Conservation (phyloP, 2,113 vertebrate genomes). For the Tychaedon coryphoeus region DNA sequence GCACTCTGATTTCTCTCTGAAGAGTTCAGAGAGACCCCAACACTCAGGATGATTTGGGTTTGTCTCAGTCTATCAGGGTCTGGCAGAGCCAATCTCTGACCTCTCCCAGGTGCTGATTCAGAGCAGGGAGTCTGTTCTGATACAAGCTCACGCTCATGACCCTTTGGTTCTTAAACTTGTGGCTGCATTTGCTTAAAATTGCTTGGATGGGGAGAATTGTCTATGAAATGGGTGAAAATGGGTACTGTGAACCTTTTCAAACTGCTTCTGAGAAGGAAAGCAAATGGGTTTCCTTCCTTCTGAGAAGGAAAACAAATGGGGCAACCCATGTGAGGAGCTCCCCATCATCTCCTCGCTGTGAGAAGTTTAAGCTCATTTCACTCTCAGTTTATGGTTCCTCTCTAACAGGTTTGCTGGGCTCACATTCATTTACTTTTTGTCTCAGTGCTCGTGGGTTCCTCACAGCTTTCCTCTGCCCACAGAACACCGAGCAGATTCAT, state of each 20-base stretch:
- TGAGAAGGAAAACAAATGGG: background rate
- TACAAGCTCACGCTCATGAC: accelerated
- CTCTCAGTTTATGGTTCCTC: background rate
- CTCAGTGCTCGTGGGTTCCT: background rate
- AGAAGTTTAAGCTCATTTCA: background rate
- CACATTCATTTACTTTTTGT: background rate
- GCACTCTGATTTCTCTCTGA: too few species aligned
- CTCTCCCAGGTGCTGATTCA: background rate
- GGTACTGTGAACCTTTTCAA: background rate
- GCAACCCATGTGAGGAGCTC: accelerated
- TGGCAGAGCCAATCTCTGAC: background rate
- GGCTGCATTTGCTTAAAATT: background rate
- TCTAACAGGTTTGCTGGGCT: background rate
- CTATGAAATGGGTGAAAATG: background rate
- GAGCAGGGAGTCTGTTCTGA: background rate
- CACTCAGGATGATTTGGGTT: background rate
- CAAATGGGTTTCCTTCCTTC: background rate
- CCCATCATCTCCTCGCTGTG: background rate
- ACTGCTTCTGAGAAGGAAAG: background rate
- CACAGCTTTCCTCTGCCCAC: background rate
- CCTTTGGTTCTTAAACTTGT: background rate
- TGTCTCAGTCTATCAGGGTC: background rate
- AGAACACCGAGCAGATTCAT: background rate
- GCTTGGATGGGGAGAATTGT: background rate
- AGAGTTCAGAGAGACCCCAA: too few species aligned